A percentile compares a stretch with the other conserved stretches of the same genome.
phyloP scores from a whole-genome alignment of 1,140 invertebrate genomes.

The Cydia pomonella region DNA sequence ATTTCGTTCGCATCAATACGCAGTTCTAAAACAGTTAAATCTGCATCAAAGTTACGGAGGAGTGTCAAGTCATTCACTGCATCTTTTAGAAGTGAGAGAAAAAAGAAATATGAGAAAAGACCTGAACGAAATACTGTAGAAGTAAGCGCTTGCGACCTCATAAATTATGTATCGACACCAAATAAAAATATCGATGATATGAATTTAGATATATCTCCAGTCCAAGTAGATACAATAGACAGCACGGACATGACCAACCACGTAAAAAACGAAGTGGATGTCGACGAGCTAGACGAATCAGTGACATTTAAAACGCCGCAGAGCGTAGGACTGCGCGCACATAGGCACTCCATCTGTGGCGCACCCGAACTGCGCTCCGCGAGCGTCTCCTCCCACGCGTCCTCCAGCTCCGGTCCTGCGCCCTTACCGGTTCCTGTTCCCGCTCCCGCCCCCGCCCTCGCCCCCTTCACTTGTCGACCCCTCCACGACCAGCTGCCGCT shows the following conservation, averaged over 20 bases:
- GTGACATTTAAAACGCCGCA: conserved; percentile 73
- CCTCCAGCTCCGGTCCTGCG: conserved; percentile 23
- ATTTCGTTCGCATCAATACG: conserved; percentile 76
- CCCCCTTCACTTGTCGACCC: conserved; percentile 46
- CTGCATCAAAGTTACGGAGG: conserved; percentile 73
- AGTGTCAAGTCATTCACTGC: conserved; percentile 79
- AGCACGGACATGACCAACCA: conserved; percentile 64
- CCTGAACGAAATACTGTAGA: conserved; percentile 68
- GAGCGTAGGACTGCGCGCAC: conserved; percentile 57
- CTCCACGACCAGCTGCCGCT: conserved; percentile 56
- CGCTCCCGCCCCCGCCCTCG: conserved; percentile 38
- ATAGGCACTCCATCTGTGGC: conserved; percentile 63
- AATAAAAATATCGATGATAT: conserved; percentile 69
- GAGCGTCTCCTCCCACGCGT: conserved; percentile 34
- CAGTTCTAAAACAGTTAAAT: conserved; percentile 76
- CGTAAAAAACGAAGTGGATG: conserved; percentile 46
- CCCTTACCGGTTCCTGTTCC: conserved; percentile 35
- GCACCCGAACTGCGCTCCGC: conserved; percentile 47
- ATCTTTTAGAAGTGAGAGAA: conserved; percentile 78
- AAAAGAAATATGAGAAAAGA: conserved; percentile 78
- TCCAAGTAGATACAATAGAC: conserved; percentile 73
- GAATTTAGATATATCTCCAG: conserved; percentile 73
- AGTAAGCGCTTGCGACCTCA: conserved; percentile 60
- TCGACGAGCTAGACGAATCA: conserved; percentile 68
- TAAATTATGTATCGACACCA: conserved; percentile 68